Conservation (phyloP, 2,888 invertebrate genomes). For the Aromia moschata region DNA sequence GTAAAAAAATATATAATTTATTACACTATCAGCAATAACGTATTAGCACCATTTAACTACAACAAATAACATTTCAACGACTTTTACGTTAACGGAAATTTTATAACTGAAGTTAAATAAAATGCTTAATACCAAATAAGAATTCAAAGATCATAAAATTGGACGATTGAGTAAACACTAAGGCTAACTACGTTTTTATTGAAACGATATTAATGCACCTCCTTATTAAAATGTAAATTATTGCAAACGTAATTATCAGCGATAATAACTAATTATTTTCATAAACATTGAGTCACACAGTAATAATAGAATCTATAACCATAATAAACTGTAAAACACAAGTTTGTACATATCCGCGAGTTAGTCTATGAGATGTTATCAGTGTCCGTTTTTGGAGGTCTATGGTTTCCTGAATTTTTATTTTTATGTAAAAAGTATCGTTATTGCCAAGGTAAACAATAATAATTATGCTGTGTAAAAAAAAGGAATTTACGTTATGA, state of each 20-base stretch:
- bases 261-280: constrained; percentile 3
- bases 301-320: constrained; percentile 1
- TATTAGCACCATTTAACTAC: too few relatives aligned
- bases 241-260: background rate
- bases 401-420: background rate
- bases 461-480: too few relatives aligned
- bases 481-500: too few relatives aligned
- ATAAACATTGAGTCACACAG: constrained; percentile 1
- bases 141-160: background rate
- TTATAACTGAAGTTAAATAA: too few relatives aligned
- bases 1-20: too few relatives aligned
- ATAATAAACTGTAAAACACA: background rate
- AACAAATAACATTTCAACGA: too few relatives aligned
- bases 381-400: background rate
- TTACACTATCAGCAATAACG: too few relatives aligned
- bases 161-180: background rate
- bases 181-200: constrained; percentile 5
- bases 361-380: constrained; percentile 6
- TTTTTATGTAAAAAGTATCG: constrained; percentile 2
- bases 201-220: constrained; percentile 11
- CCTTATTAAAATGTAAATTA: constrained; percentile 15
- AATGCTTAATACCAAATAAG: too few relatives aligned
- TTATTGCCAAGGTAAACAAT: constrained; percentile 15
- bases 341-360: background rate
- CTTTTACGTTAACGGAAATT: too few relatives aligned